Evolutionary conservation across 2,113 vertebrate genomes (phyloP).

Genomic region (Theristicus caerulescens): DNA sequence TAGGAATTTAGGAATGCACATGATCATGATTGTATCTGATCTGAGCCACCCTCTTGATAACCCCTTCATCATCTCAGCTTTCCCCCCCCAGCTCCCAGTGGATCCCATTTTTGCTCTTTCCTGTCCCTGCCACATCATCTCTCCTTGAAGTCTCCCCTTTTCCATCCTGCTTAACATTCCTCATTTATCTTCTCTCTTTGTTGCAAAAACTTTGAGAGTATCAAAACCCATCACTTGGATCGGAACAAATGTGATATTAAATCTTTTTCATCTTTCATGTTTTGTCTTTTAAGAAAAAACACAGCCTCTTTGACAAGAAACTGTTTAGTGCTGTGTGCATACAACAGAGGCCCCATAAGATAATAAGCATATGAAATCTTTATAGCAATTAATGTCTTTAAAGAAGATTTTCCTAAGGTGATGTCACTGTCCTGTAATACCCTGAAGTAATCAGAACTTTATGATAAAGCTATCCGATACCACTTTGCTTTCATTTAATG

Average conservation of each 20-base stretch:
- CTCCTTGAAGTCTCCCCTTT: neutral
- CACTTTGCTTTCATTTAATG: neutral
- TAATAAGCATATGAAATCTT: neutral
- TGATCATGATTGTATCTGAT: rapidly evolving
- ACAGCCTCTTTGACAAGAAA: neutral
- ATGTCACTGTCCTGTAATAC: neutral
- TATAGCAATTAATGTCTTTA: neutral
- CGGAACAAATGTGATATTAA: neutral
- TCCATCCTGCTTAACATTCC: neutral
- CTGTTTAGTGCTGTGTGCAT: neutral
- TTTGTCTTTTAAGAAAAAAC: neutral
- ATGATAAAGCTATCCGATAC: neutral
- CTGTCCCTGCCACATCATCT: neutral
- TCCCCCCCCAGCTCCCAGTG: rapidly evolving
- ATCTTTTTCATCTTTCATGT: neutral
- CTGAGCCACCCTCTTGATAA: neutral
- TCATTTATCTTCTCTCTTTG: neutral
- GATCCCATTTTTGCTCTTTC: neutral
- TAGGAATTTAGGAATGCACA: neutral
- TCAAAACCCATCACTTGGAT: neutral
- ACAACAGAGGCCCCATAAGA: neutral
- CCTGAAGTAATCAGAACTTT: neutral
- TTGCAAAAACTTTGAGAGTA: neutral
- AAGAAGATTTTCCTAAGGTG: neutral
- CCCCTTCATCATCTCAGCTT: neutral